Evolutionary conservation across 2,888 invertebrate species (phyloP).

Genomic region (Empis stercorea): DNA sequence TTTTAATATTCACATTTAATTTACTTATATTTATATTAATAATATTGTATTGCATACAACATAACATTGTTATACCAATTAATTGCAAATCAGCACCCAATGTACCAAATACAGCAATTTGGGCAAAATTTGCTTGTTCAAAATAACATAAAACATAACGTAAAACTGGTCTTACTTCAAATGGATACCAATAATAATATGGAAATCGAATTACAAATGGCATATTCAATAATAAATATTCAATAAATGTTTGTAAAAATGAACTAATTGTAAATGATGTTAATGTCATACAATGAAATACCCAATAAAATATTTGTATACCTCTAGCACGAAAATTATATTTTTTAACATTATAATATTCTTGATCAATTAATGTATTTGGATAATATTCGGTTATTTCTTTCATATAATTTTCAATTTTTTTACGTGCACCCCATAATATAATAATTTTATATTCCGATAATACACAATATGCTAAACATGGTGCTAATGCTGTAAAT

Average conservation of each 20-base stretch:
- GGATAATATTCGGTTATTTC: slow-evolving; percentile 6
- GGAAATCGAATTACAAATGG: not conserved
- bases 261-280: slow-evolving; percentile 8
- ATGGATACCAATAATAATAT: not conserved
- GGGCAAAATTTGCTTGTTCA: not conserved
- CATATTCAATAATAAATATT: slow-evolving; percentile 1
- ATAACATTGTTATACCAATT: not conserved
- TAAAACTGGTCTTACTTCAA: not conserved
- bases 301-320: not conserved
- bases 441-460: slow-evolving; percentile 5
- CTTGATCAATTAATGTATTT: not conserved
- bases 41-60: not conserved
- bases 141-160: not conserved
- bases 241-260: slow-evolving; percentile 3
- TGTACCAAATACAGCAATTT: not conserved
- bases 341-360: not conserved
- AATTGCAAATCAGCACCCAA: not conserved
- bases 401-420: slow-evolving; percentile 4
- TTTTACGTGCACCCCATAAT: slow-evolving; percentile 2
- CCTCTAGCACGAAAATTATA: no score
- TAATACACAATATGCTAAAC: slow-evolving; percentile 8
- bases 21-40: not conserved
- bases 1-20: no score
- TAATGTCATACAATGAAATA: not conserved
- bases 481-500: slow-evolving; percentile 9